Evolutionary conservation across 2,888 invertebrate genomes (phyloP).

Genomic region (Nebria salina): DNA sequence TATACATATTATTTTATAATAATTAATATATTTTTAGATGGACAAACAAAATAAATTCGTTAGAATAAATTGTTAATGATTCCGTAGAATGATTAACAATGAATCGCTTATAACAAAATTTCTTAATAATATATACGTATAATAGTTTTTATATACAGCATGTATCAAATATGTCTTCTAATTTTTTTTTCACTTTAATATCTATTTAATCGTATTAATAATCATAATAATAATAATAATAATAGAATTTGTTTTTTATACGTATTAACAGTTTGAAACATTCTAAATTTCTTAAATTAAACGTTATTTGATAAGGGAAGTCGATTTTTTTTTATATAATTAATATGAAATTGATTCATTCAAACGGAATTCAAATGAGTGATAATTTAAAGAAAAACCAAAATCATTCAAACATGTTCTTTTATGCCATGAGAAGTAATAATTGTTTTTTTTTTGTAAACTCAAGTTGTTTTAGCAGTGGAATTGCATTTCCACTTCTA

Average conservation of each 20-base stretch:
- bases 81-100: neutral
- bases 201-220: conserved; percentile 18
- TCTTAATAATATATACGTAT: conserved; percentile 23
- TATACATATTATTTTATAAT: conserved; percentile 21
- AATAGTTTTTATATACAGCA: conserved; percentile 38
- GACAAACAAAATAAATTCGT: conserved; percentile 13
- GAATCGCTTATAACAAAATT: neutral
- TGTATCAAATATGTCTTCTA: conserved; percentile 43
- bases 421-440: neutral
- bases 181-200: conserved; percentile 16
- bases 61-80: neutral
- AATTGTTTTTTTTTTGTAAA: neutral
- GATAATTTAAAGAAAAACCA: neutral
- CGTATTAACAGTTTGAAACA: conserved; percentile 43
- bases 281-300: conserved; percentile 23
- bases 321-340: neutral
- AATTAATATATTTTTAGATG: conserved; percentile 12
- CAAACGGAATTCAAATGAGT: too few species aligned
- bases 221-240: conserved; percentile 33
- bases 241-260: conserved; percentile 41
- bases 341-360: neutral
- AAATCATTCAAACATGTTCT: neutral
- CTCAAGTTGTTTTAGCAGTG: neutral
- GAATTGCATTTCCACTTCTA: neutral
- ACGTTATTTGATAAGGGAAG: neutral